These are phyloP conservation scores for Drosophila kohkoa DNA, from an alignment of 1,140 invertebrate genomes.

Conservation along the genomic window DNA sequence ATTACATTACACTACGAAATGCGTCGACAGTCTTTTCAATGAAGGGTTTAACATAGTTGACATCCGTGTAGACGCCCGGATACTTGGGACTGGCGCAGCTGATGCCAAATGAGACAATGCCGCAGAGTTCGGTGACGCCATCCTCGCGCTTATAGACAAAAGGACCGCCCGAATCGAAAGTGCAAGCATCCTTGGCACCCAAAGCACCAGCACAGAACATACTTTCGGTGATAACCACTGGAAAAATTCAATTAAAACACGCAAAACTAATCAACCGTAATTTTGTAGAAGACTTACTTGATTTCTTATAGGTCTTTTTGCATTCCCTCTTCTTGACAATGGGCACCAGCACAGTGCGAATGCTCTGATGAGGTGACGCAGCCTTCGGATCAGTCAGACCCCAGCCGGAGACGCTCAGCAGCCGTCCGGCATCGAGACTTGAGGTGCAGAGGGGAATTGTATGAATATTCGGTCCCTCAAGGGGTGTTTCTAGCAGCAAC, in stretches of 20 bases:
- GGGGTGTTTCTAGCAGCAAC: constrained; percentile 2
- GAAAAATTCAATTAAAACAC: not conserved
- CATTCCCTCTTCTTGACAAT: constrained; percentile 47
- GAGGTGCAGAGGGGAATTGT: constrained; percentile 26
- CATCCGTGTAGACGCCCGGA: constrained; percentile 73
- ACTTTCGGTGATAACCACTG: constrained; percentile 36
- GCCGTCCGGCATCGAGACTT: not conserved
- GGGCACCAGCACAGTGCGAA: constrained; percentile 56
- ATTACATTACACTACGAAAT: not conserved
- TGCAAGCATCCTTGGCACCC: constrained; percentile 65
- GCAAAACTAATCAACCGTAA: not conserved
- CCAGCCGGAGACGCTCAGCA: constrained; percentile 62
- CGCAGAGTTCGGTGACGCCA: constrained; percentile 49
- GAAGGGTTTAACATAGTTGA: constrained; percentile 71
- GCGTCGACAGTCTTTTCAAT: constrained; percentile 32
- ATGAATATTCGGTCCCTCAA: constrained; percentile 29
- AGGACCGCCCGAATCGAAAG: constrained; percentile 74
- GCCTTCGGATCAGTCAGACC: constrained; percentile 24
- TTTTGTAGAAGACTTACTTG: constrained; percentile 27
- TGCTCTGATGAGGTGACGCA: not conserved
- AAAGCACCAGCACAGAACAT: constrained; percentile 66
- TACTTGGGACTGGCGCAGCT: constrained; percentile 61
- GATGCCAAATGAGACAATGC: constrained; percentile 72
- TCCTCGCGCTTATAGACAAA: constrained; percentile 20
- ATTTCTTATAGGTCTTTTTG: constrained; percentile 5